Conservation (phyloP, 2,888 invertebrate genomes). For the Tenodera sinensis region DNA sequence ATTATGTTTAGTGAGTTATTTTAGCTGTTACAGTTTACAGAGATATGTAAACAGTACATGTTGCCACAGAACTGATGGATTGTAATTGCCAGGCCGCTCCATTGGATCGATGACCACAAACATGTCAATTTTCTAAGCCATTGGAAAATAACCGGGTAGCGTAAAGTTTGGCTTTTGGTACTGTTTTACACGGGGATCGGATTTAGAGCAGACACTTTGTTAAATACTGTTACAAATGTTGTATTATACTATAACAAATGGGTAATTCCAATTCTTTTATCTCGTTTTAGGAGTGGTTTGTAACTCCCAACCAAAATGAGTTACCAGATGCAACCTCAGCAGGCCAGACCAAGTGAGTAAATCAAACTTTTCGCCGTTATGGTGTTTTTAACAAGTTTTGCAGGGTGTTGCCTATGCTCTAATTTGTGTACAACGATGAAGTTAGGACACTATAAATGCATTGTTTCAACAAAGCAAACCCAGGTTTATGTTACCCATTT, state of each 20-base stretch:
- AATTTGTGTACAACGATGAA: no score
- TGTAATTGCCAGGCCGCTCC: not conserved
- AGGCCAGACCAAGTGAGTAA: slow-evolving; percentile 78
- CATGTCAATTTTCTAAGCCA: not conserved
- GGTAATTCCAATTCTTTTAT: not conserved
- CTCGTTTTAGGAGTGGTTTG: not conserved
- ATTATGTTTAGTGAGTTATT: not conserved
- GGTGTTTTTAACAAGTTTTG: no score
- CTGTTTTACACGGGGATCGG: not conserved
- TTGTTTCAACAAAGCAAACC: no score
- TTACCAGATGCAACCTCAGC: slow-evolving; percentile 76
- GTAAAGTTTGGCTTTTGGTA: not conserved
- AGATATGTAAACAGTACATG: not conserved
- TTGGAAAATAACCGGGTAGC: not conserved
- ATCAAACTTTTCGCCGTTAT: no score
- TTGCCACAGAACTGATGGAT: not conserved
- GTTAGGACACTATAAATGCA: no score
- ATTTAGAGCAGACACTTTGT: not conserved
- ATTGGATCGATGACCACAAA: slow-evolving; percentile 3
- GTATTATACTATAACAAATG: not conserved
- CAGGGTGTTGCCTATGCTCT: no score
- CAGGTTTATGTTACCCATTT: no score
- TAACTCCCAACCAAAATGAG: slow-evolving; percentile 62
- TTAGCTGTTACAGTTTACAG: not conserved
- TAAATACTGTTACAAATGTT: not conserved